These are phyloP conservation scores for Acanthoscelides obtectus DNA, from an alignment of 2,888 invertebrate species.

Conservation along the genomic window DNA sequence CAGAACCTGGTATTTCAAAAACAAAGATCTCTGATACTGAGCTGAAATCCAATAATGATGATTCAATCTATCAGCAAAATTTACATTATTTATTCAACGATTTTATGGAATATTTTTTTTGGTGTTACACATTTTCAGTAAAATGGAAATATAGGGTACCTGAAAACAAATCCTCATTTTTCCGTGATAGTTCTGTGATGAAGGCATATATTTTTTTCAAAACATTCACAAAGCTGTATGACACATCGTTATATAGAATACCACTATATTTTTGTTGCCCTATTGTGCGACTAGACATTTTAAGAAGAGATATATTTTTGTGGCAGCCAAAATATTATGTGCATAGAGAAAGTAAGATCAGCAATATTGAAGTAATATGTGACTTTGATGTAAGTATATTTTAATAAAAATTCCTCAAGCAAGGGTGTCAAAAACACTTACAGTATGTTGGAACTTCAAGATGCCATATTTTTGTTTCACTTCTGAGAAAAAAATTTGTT, in stretches of 20 bases:
- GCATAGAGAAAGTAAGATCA: not conserved
- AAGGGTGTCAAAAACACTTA: too few species aligned
- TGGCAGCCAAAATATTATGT: constrained; percentile 19
- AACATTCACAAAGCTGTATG: not conserved
- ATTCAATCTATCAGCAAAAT: not conserved
- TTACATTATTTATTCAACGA: not conserved
- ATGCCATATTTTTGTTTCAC: too few species aligned
- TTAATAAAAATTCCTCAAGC: too few species aligned
- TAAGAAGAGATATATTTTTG: constrained; percentile 15
- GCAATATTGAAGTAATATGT: not conserved
- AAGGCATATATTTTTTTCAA: not conserved
- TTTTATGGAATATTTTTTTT: not conserved
- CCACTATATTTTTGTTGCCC: not conserved
- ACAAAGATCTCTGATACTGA: not conserved
- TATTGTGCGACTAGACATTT: constrained; percentile 6
- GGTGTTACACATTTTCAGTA: not conserved
- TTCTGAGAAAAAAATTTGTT: too few species aligned
- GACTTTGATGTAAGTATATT: too few species aligned
- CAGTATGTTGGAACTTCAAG: too few species aligned
- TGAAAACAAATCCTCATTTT: not conserved
- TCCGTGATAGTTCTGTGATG: not conserved
- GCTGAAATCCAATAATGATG: not conserved
- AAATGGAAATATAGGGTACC: not conserved
- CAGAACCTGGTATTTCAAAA: not conserved
- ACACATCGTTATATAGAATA: not conserved